Percentiles rank a stretch among this genome's conserved stretches.
Conservation (phyloP, 2,888 invertebrate genomes). For the Apamea crenata region DNA sequence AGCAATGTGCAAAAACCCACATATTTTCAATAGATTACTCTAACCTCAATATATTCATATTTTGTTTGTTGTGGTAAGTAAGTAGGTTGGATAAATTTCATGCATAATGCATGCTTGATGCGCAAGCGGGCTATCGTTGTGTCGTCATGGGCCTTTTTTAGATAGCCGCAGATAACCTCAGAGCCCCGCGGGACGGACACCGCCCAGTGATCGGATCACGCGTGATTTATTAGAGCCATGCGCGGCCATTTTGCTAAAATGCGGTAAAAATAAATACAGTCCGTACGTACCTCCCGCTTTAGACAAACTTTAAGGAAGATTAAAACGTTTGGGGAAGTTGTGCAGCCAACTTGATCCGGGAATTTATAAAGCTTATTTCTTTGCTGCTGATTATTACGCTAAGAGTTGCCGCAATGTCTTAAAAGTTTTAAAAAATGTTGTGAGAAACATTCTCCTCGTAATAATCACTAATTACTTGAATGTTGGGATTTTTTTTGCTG, state of each 20-base stretch:
- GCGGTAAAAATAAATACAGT: constrained; percentile 63
- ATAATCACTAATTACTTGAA: constrained; percentile 30
- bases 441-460: constrained; percentile 3
- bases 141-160: constrained; percentile 72
- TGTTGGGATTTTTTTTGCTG: constrained; percentile 19
- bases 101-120: constrained; percentile 65
- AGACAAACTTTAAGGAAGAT: constrained; percentile 59
- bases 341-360: constrained; percentile 46
- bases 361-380: constrained; percentile 55
- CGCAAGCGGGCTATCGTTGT: constrained; percentile 48
- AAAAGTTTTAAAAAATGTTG: constrained; percentile 30
- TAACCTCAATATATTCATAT: constrained; percentile 39
- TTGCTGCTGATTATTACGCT: constrained; percentile 45
- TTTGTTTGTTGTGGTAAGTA: constrained; percentile 60
- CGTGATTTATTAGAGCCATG: constrained; percentile 71
- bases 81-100: constrained; percentile 64
- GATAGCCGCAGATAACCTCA: constrained; percentile 72
- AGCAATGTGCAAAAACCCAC: constrained; percentile 12
- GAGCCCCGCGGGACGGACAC: constrained; percentile 42
- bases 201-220: constrained; percentile 70
- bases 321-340: constrained; percentile 54
- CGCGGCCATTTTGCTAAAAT: constrained; percentile 60
- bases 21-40: constrained; percentile 26
- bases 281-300: constrained; percentile 39
- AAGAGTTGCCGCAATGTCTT: constrained; percentile 32